A percentile compares a stretch with the other conserved stretches of the same genome.
Evolutionary conservation across 2,888 invertebrate genomes (phyloP).

Genomic region (Cataglyphis livida): DNA sequence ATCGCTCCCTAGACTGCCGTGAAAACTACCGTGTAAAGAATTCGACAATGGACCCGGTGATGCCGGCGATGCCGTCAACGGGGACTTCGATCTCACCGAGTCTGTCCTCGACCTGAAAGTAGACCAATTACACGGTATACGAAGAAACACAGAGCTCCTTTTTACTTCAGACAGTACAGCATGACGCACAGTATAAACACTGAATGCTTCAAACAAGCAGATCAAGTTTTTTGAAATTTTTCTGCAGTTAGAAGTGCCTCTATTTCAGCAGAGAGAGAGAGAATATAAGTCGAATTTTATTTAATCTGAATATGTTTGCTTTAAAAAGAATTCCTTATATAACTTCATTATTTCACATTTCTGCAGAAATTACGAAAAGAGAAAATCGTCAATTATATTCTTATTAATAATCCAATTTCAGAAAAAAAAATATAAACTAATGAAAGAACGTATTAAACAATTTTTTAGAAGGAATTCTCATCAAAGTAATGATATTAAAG

Average conservation of each 20-base stretch:
- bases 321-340: slow-evolving; percentile 15
- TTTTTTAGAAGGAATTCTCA: not conserved
- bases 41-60: slow-evolving; percentile 83
- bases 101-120: slow-evolving; percentile 83
- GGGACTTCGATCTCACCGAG: slow-evolving; percentile 84
- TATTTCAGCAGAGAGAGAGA: not conserved
- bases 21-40: slow-evolving; percentile 84
- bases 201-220: slow-evolving; percentile 56
- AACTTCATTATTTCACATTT: not conserved
- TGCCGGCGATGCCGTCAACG: slow-evolving; percentile 83
- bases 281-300: not conserved
- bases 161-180: slow-evolving; percentile 47
- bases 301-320: not conserved
- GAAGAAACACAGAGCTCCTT: slow-evolving; percentile 43
- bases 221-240: not conserved
- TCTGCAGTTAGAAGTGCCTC: slow-evolving; percentile 24
- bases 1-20: slow-evolving; percentile 84
- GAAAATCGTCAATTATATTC: not conserved
- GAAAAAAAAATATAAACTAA: not conserved
- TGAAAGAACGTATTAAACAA: not conserved
- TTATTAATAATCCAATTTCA: not conserved
- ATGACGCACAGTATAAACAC: slow-evolving; percentile 44
- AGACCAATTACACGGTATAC: slow-evolving; percentile 52
- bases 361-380: not conserved
- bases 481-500: not conserved